Conservation (phyloP, 2,797 vertebrate genomes). For the Buphagus erythrorhynchus region DNA sequence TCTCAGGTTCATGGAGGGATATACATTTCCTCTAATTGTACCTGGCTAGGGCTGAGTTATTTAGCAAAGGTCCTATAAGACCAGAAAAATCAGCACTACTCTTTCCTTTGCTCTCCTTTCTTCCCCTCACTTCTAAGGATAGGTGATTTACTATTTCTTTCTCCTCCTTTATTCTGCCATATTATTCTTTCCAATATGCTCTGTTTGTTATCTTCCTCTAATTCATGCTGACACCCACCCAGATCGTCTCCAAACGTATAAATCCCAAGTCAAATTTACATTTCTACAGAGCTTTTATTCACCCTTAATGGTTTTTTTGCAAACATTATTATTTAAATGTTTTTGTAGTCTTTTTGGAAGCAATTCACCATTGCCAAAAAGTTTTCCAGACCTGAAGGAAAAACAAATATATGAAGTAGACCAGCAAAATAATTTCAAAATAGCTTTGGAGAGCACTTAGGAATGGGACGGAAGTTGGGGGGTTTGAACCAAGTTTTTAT, state of each 20-base stretch:
- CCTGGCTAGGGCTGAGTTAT: not conserved
- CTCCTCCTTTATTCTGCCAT: not conserved
- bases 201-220: not conserved
- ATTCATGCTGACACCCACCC: not conserved
- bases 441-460: not conserved
- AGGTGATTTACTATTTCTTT: not conserved
- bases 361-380: not conserved
- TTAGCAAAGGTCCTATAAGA: not conserved
- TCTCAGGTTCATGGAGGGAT: not conserved
- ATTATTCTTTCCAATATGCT: not conserved
- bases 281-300: not conserved
- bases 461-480: not conserved
- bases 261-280: not conserved
- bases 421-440: not conserved
- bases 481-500: not conserved
- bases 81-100: accelerated
- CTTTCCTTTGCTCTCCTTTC: not conserved
- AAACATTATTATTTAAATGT: not conserved
- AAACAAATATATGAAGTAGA: not conserved
- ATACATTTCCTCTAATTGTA: not conserved
- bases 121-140: not conserved
- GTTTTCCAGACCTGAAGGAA: not conserved
- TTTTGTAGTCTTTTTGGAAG: not conserved
- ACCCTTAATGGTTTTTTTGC: not conserved
- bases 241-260: not conserved